Percentiles rank a stretch among this genome's conserved stretches.
Conservation (phyloP, 2,888 invertebrate species). For the Augochlorella aurata region DNA sequence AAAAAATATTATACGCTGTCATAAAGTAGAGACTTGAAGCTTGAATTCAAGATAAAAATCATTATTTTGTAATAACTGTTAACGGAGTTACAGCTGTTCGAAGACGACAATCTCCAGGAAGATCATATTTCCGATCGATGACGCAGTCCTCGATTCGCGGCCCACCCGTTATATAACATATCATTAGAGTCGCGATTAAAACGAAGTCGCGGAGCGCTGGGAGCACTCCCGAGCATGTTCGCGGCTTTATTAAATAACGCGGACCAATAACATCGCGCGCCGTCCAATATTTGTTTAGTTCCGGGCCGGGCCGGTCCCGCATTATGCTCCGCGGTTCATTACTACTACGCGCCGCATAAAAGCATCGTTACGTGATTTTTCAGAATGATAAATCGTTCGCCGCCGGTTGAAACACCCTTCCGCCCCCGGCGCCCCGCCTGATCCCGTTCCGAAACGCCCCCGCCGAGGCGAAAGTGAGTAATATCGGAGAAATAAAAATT, state of each 20-base stretch:
- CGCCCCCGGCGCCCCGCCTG: background rate
- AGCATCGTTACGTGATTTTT: slow-evolving; percentile 50
- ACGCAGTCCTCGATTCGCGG: background rate
- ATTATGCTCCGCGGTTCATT: slow-evolving; percentile 35
- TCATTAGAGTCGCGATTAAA: background rate
- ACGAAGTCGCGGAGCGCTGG: background rate
- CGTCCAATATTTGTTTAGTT: slow-evolving; percentile 44
- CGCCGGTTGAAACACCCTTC: background rate
- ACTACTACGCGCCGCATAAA: slow-evolving; percentile 43
- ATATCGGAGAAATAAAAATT: slow-evolving; percentile 58
- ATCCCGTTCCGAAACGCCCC: background rate
- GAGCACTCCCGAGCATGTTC: background rate
- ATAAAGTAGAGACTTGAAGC: too few relatives aligned
- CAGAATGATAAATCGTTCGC: slow-evolving; percentile 52
- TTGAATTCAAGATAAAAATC: too few relatives aligned
- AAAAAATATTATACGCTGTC: too few relatives aligned
- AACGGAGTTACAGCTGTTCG: too few relatives aligned
- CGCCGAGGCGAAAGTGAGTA: slow-evolving; percentile 22
- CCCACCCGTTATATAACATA: background rate
- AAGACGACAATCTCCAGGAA: too few relatives aligned
- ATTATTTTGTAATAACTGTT: too few relatives aligned
- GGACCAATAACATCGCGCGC: slow-evolving; percentile 34
- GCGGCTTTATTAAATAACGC: slow-evolving; percentile 46
- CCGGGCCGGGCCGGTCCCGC: background rate
- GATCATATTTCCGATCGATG: background rate